Conservation (phyloP, 2,888 invertebrate genomes). For the Drosophila melanosoma region DNA sequence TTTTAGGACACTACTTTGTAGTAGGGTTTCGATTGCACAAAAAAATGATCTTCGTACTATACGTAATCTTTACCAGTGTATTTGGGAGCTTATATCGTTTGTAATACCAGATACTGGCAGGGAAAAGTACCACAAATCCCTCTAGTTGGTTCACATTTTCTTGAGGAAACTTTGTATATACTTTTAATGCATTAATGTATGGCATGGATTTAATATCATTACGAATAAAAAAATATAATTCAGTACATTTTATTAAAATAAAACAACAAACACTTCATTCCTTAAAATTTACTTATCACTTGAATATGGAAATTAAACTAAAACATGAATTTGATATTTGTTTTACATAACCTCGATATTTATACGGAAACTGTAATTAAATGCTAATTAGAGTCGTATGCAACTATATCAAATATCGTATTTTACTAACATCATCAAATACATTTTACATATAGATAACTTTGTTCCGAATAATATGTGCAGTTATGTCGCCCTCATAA, state of each 20-base stretch:
- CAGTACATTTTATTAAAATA: no score
- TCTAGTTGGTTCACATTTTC: not conserved
- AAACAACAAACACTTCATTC: not conserved
- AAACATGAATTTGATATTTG: not conserved
- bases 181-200: not conserved
- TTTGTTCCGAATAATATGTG: conserved; percentile 23
- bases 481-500: conserved; percentile 24
- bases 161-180: not conserved
- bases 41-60: not conserved
- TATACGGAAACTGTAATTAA: conserved; percentile 4
- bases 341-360: not conserved
- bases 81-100: not conserved
- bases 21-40: no score
- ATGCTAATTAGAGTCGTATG: conserved; percentile 11
- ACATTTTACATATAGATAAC: not conserved
- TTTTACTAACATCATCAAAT: not conserved
- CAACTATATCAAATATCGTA: not conserved
- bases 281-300: not conserved
- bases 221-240: no score
- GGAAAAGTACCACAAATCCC: not conserved
- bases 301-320: not conserved
- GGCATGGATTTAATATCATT: not conserved
- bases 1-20: no score
- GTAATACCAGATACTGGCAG: not conserved
- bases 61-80: not conserved